Evolutionary conservation across 2,797 vertebrate species (phyloP).

Genomic region (Poeciliopsis presidionis): DNA sequence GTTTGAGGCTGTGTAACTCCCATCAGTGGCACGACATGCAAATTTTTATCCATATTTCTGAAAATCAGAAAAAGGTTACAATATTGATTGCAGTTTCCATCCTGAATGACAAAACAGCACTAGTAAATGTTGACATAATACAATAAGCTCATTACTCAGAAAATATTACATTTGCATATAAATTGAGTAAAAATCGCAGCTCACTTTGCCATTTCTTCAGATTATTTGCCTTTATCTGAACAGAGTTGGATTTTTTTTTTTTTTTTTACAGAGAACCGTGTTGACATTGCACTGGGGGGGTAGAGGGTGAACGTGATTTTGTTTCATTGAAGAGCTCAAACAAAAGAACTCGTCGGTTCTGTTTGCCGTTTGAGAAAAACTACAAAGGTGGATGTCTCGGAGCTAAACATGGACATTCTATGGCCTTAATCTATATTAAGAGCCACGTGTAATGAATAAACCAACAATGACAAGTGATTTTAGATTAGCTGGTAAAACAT

Average conservation of each 20-base stretch:
- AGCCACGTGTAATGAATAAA: background rate
- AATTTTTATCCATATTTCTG: conserved; percentile 43
- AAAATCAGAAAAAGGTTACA: conserved; percentile 56
- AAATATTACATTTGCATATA: conserved; percentile 83
- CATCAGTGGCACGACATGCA: conserved; percentile 28
- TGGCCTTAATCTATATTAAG: background rate
- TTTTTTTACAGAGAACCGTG: conserved; percentile 1
- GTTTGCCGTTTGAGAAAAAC: conserved; percentile 28
- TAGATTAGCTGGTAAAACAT: background rate
- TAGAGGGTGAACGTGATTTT: conserved; percentile 47
- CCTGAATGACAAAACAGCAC: conserved; percentile 68
- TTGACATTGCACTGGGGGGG: conserved; percentile 56
- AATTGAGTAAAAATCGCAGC: conserved; percentile 78
- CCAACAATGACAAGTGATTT: background rate
- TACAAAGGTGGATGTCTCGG: conserved; percentile 10
- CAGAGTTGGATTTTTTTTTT: conserved; percentile 20
- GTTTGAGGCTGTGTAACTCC: conserved; percentile 14
- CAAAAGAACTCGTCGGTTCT: conserved; percentile 19
- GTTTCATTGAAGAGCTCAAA: conserved; percentile 19
- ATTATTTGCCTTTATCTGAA: conserved; percentile 72
- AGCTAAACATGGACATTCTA: background rate
- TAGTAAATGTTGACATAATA: conserved; percentile 64
- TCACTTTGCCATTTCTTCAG: conserved; percentile 61
- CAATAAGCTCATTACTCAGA: conserved; percentile 76
- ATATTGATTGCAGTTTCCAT: conserved; percentile 52